Base-by-base conservation (phyloP, 2,888 invertebrate genomes). In the Conistra vaccinii region DNA sequence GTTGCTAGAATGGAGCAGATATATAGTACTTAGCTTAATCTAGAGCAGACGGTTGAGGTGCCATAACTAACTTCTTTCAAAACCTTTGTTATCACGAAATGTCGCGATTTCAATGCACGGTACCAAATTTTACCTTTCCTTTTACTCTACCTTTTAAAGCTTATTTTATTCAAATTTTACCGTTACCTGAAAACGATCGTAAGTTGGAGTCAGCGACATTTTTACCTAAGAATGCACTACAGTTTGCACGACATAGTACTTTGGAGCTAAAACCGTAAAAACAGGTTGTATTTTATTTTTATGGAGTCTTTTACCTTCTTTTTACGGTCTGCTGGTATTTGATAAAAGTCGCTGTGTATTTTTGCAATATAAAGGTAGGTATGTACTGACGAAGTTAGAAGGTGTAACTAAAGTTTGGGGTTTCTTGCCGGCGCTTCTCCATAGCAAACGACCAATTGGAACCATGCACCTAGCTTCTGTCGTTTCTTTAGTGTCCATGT, bases 261-360 rank as follows among this genome's bases (percentile, higher is more conserved):
- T 57, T 20, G 3, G 2, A 39, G 23, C 20, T 48, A 0, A 57
- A 51, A n/a, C 4, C 39, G 55, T 75, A 63, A 65, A 74, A 48
- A 32, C 17, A 26, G 45, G 17, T 48, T 4, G 7, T 75, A 35
- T 35, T 74, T 74, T 48, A 62, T 51, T 32, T 60, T 76, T 45
- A 76, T 61, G 67, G 23, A 9, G 14, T 45, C 14, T 35, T 12
- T 65, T 51, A 45, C 20, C 7, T 7, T 35, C 3, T 5, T 3
- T 17, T 63, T 42, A 45, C 60, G 6, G 53, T 76, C 77, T 76
- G 60, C 26, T 76, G 23, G 29, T 20, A 53, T 76, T 48, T 45
- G 26, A 76, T 45, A n/a, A 60, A 42, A 20, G n/a, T 29, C 1
- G n/a, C 45, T 76, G 26, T 62, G 12, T 66, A n/a, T 60, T 26